Evolutionary conservation across 2,113 vertebrate genomes (phyloP), one percentile per base, ranked within the genome.

Genomic region (Manacus vitellinus): DNA sequence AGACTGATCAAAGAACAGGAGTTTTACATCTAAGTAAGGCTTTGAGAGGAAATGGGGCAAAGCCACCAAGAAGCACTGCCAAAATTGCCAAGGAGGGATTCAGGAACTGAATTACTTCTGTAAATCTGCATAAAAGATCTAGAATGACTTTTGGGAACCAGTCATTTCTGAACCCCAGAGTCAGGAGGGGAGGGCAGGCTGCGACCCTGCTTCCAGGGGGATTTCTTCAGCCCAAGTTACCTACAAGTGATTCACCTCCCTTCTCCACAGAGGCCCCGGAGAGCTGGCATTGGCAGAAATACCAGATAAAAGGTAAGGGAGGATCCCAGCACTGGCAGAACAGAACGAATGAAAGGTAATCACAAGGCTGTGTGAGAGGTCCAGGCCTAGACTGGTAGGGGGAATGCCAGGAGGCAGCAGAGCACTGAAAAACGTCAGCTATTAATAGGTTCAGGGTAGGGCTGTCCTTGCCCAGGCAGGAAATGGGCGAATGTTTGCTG

Each of bases 401-500:
- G 75, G 31, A 96, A 94, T 86, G 61, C 76, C 91, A 75, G n/a
- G 11, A 92, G 54, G 73, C 84, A 89, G 56, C 56, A 58, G 72
- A 83, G 37, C 31, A 84, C 47, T 4, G 2, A 74, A 47, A 46
- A 87, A 79, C 35, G 14, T 1, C 4, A 5, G 21, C 89, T 97
- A 91, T 94, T 87, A 94, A 92, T 62, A 92, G n/a, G 80, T 30
- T 87, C 41, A 58, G 85, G 83, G 78, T 44, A 94, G 55, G 87
- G 55, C 58, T 86, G 56, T 58, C 83, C 88, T 88, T 92, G 87
- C 85, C 94, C 82, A 88, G 92, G 84, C 91, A 95, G 90, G 96
- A 97, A 97, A 93, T 27, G 66, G 89, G 74, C 1, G 23, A 54
- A 13, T 85, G 44, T 90, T 93, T 96, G 67, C 71, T 27, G 56